These are phyloP conservation scores for Ormyrus pomaceus DNA, from an alignment of 2,888 invertebrate genomes.

Conservation along the genomic window DNA sequence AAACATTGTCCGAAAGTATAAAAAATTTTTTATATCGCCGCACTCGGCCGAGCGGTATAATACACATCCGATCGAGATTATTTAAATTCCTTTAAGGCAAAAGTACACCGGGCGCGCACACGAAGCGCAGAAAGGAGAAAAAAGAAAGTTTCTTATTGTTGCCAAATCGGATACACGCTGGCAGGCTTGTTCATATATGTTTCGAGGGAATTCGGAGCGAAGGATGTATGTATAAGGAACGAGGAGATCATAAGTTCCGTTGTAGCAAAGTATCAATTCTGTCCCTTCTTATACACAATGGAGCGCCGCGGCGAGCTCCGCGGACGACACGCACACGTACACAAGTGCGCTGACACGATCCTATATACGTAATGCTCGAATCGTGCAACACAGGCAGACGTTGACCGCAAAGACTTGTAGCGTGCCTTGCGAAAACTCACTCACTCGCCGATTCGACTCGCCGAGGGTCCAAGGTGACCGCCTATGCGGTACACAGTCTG, in stretches of 20 bases:
- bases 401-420: neutral
- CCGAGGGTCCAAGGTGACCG: too few species aligned
- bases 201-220: constrained; percentile 27
- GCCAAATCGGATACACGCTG: constrained; percentile 34
- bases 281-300: constrained; percentile 45
- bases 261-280: constrained; percentile 51
- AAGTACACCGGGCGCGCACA: neutral
- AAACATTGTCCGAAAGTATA: too few species aligned
- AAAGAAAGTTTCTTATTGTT: constrained; percentile 43
- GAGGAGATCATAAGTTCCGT: constrained; percentile 48
- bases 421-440: neutral
- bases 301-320: constrained; percentile 26
- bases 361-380: neutral
- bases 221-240: constrained; percentile 34
- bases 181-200: neutral
- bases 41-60: too few species aligned
- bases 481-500: too few species aligned
- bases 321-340: too few species aligned
- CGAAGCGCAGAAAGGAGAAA: neutral
- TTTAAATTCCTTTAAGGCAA: too few species aligned
- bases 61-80: too few species aligned
- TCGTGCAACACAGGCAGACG: neutral
- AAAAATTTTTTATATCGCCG: too few species aligned
- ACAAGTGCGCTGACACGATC: neutral
- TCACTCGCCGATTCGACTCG: neutral